Evolutionary conservation across 2,888 invertebrate species (phyloP), one percentile per base, ranked within the genome.

Genomic region (Andrena trimmerana): DNA sequence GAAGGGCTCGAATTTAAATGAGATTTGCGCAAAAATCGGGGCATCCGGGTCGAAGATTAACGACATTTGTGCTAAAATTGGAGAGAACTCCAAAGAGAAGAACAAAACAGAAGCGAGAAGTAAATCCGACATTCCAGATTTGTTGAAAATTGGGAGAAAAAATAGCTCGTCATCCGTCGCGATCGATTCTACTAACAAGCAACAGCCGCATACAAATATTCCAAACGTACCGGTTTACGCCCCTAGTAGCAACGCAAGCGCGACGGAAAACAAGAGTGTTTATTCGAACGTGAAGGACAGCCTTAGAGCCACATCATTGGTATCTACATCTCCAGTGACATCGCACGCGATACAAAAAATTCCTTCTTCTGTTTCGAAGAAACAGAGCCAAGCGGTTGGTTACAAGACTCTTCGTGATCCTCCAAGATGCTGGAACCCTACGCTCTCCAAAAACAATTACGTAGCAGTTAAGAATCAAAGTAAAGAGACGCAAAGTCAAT

Each of bases 361-460:
- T 4, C 63, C 88, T 27, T 77, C 78, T 16, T 63, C 68, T 10
- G 13, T 85, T 0, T 86, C 90, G 0, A 91, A 90, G 36, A 92
- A 90, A 33, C 92, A 93, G 31, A 88, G 89, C 2, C 92, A 94
- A 29, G 93, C 95, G 1, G 92, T 94, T 7, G 95, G 95, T 0
- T 96, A 96, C 88, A 96, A 96, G 88, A 96, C 96, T 0, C 91
- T 96, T 10, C 94, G 95, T 27, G 95, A 95, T 87, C 95, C 96
- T 0, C 95, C 96, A 0, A 96, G 95, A 89, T 95, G 95, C 20
- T 96, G 96, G 96, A 96, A 96, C 91, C 96, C 96, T 2, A 95
- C 95, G 60, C 93, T 96, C 52, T 94, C 95, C 1, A 94, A 95
- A 81, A 94, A 95, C 69, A 94, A 94, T 87, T 92, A 92, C 48